A percentile compares a stretch with the other conserved stretches of the same genome.
Conservation (phyloP, 2,888 invertebrate genomes). For the Agriopis marginaria region DNA sequence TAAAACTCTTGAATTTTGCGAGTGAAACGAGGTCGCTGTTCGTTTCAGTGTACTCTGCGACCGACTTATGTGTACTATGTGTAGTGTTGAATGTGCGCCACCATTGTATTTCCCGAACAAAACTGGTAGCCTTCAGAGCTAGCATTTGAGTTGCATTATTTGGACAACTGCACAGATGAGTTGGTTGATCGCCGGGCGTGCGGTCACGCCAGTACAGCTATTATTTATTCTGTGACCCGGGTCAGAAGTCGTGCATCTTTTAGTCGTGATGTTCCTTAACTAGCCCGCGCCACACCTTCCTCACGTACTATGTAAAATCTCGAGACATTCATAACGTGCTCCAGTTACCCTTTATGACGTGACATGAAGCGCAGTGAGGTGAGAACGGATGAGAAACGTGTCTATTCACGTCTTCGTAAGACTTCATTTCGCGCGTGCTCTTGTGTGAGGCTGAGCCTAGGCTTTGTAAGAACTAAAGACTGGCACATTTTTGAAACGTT, state of each 20-base stretch:
- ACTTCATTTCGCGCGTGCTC: neutral
- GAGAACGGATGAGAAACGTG: neutral
- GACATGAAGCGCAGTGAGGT: neutral
- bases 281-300: neutral
- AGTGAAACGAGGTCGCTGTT: neutral
- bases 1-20: no score
- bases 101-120: neutral
- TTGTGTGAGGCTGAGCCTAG: neutral
- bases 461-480: neutral
- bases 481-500: neutral
- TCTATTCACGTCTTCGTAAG: neutral
- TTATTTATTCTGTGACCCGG: constrained; percentile 3
- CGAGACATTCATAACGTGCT: constrained; percentile 4
- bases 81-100: neutral
- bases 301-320: constrained; percentile 4
- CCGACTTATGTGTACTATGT: neutral
- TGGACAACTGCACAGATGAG: neutral
- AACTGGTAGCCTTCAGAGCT: neutral
- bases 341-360: constrained; percentile 2
- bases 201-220: neutral
- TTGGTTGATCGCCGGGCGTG: neutral
- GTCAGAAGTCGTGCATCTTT: constrained; percentile 11
- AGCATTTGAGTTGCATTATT: neutral
- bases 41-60: neutral
- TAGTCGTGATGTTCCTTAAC: neutral